Conservation (phyloP, 1,140 invertebrate species). For the Drosophila sulfurigaster region DNA sequence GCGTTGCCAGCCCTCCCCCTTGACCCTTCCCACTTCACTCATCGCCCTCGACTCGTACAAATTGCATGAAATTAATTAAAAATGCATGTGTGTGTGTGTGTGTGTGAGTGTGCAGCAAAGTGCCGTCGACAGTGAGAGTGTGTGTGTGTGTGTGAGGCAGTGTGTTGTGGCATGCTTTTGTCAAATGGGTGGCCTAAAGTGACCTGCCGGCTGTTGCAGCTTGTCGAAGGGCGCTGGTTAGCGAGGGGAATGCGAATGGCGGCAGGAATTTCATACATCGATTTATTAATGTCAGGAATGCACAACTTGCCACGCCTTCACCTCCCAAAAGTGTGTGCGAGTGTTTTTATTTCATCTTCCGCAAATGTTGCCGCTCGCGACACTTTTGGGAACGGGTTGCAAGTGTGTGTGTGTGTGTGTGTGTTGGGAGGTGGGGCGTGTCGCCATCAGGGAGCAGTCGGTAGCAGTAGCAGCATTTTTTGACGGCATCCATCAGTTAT, state of each 20-base stretch:
- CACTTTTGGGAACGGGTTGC: slow-evolving; percentile 12
- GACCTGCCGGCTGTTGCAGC: slow-evolving; percentile 70
- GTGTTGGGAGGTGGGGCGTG: background rate
- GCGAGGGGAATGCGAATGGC: background rate
- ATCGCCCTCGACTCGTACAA: slow-evolving; percentile 54
- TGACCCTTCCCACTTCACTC: background rate
- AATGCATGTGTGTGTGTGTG: slow-evolving; percentile 62
- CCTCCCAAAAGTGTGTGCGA: background rate
- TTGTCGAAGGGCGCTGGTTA: background rate
- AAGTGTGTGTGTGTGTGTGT: background rate
- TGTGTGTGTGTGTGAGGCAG: background rate
- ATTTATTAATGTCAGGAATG: slow-evolving; percentile 80
- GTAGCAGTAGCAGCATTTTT: slow-evolving; percentile 60
- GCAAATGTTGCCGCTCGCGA: slow-evolving; percentile 54
- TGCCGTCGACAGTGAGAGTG: slow-evolving; percentile 1
- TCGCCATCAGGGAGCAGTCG: background rate
- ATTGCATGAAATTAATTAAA: slow-evolving; percentile 83
- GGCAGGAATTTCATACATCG: slow-evolving; percentile 70
- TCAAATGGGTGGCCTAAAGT: slow-evolving; percentile 78
- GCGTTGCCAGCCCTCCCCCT: slow-evolving; percentile 1
- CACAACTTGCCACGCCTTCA: slow-evolving; percentile 56
- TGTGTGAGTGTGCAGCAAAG: slow-evolving; percentile 8
- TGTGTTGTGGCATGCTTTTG: slow-evolving; percentile 67
- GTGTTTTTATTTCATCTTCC: slow-evolving; percentile 45
- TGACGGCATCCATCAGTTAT: slow-evolving; percentile 81